Evolutionary conservation across 1,140 invertebrate genomes (phyloP).

Genomic region (Musca vetustissima): DNA sequence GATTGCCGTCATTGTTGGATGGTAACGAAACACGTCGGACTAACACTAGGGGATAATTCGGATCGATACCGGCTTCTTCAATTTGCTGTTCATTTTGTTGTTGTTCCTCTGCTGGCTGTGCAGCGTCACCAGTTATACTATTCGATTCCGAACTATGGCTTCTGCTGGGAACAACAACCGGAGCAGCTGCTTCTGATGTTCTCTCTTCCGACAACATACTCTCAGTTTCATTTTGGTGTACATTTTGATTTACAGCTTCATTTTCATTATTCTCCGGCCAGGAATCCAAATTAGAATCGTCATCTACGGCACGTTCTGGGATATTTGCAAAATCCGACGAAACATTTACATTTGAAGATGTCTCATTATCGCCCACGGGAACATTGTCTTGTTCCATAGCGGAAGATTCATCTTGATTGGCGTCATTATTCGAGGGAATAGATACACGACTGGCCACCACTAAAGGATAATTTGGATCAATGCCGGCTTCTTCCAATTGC

Average conservation of each 20-base stretch:
- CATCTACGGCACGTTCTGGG: not conserved
- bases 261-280: not conserved
- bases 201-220: not conserved
- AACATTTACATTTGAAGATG: no score
- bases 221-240: not conserved
- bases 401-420: not conserved
- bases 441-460: not conserved
- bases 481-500: conserved; percentile 10
- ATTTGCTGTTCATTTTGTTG: conserved; percentile 19
- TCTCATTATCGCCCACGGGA: no score
- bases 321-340: no score
- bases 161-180: not conserved
- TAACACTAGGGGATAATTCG: not conserved
- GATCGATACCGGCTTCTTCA: conserved; percentile 10
- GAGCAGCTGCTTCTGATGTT: not conserved
- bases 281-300: not conserved
- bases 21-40: not conserved
- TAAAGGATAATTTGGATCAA: not conserved
- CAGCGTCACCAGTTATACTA: not conserved
- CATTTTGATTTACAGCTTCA: conserved; percentile 3
- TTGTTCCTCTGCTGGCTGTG: not conserved
- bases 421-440: not conserved
- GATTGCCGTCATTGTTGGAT: not conserved
- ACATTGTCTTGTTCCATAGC: conserved; percentile 5
- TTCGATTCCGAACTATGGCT: not conserved